Evolutionary conservation across 2,888 invertebrate species (phyloP).

Genomic region (Macaria liturata): DNA sequence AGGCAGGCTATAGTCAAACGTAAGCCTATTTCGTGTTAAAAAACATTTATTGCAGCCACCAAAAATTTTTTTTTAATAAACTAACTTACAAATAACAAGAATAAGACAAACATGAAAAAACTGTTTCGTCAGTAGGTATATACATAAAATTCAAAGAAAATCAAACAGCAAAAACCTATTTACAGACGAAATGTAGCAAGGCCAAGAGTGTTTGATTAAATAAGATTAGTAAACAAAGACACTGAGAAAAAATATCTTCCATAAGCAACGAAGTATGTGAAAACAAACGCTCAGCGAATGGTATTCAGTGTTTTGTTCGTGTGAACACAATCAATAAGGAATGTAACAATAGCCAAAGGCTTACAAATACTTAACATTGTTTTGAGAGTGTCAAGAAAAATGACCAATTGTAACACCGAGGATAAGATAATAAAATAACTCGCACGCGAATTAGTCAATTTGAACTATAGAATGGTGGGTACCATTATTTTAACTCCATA

Average conservation of each 20-base stretch:
- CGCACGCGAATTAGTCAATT: neutral
- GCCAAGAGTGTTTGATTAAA: constrained; percentile 24
- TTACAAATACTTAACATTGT: constrained; percentile 33
- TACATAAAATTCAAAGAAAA: constrained; percentile 4
- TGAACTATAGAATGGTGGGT: neutral
- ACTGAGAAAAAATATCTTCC: constrained; percentile 30
- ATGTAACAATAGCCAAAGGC: constrained; percentile 40
- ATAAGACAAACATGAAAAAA: too few relatives aligned
- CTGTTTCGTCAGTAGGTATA: too few relatives aligned
- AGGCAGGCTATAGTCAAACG: too few relatives aligned
- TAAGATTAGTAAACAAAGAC: constrained; percentile 18
- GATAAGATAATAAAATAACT: neutral
- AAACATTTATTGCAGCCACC: too few relatives aligned
- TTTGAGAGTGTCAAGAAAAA: constrained; percentile 34
- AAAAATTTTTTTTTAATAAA: too few relatives aligned
- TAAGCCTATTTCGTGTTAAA: too few relatives aligned
- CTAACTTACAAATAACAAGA: too few relatives aligned
- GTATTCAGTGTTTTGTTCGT: constrained; percentile 28
- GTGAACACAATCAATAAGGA: constrained; percentile 38
- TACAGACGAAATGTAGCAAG: constrained; percentile 7
- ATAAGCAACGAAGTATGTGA: constrained; percentile 32
- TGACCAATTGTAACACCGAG: constrained; percentile 1
- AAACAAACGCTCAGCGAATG: constrained; percentile 33
- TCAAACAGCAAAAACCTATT: constrained; percentile 8
- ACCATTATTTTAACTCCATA: too few relatives aligned